A percentile compares a stretch with the other conserved stretches of the same genome.
Conservation (phyloP, 2,888 invertebrate genomes). For the Ochropleura plecta region DNA sequence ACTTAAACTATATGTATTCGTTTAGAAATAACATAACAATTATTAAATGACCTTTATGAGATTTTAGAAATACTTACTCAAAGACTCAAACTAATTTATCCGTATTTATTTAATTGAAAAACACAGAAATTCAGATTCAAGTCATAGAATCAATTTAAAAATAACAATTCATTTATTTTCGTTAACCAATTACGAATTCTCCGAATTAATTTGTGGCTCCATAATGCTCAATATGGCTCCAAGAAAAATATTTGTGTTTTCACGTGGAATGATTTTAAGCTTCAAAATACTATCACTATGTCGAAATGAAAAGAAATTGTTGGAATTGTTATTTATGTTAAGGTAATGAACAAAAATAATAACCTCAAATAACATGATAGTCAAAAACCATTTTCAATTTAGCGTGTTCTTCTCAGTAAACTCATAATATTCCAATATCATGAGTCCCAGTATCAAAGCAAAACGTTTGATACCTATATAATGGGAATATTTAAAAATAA, state of each 20-base stretch:
- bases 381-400: no score
- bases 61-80: neutral
- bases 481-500: no score
- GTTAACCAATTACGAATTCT: constrained; percentile 5
- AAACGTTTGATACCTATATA: no score
- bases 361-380: no score
- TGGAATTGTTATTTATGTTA: no score
- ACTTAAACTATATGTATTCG: neutral
- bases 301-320: no score
- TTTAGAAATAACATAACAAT: neutral
- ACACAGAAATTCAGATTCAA: neutral
- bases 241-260: neutral
- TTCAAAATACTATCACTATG: neutral
- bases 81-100: neutral
- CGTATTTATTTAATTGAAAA: neutral
- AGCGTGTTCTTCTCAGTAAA: no score
- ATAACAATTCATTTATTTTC: neutral
- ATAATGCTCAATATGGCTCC: no score
- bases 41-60: neutral
- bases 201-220: neutral
- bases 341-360: neutral
- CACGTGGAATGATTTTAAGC: neutral
- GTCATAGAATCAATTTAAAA: neutral
- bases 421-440: no score
- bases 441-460: no score